Conservation (phyloP, 1,140 invertebrate species). For the Lepeophtheirus salmonis region DNA sequence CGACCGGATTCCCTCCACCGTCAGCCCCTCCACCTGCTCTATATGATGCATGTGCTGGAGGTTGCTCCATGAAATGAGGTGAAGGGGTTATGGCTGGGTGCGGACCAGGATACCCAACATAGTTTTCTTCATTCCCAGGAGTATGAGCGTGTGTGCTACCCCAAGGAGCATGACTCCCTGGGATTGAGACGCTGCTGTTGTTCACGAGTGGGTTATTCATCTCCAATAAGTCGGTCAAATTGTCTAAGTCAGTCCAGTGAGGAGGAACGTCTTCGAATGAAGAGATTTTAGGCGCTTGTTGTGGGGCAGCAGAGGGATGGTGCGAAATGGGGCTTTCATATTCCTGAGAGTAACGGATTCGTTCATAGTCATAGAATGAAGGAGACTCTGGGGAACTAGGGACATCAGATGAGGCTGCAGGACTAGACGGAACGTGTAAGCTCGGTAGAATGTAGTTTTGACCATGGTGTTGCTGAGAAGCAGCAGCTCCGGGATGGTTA, state of each 20-base stretch:
- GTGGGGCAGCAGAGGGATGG: slow-evolving; percentile 9
- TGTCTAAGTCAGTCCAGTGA: not conserved
- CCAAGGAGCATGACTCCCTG: not conserved
- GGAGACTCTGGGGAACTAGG: slow-evolving; percentile 20
- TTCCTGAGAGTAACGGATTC: not conserved
- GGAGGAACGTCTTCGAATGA: not conserved
- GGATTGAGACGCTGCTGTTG: not conserved
- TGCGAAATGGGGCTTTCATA: no score
- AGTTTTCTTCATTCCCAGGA: not conserved
- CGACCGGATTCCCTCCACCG: not conserved
- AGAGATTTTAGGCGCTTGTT: not conserved
- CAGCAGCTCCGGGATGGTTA: slow-evolving; percentile 17
- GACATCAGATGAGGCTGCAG: slow-evolving; percentile 19
- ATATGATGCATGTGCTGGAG: no score
- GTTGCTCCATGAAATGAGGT: no score
- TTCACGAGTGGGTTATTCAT: not conserved
- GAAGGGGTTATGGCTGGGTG: no score
- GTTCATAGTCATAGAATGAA: slow-evolving; percentile 19
- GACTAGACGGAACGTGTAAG: slow-evolving; percentile 18
- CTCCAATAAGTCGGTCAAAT: not conserved
- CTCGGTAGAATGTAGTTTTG: not conserved
- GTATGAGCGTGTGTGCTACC: no score
- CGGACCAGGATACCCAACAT: not conserved
- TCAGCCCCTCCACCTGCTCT: not conserved
- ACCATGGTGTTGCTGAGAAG: slow-evolving; percentile 19